Evolutionary conservation across 2,113 vertebrate species (phyloP), one percentile per base, ranked within the genome.

Genomic region (Lichenostomus cassidix): DNA sequence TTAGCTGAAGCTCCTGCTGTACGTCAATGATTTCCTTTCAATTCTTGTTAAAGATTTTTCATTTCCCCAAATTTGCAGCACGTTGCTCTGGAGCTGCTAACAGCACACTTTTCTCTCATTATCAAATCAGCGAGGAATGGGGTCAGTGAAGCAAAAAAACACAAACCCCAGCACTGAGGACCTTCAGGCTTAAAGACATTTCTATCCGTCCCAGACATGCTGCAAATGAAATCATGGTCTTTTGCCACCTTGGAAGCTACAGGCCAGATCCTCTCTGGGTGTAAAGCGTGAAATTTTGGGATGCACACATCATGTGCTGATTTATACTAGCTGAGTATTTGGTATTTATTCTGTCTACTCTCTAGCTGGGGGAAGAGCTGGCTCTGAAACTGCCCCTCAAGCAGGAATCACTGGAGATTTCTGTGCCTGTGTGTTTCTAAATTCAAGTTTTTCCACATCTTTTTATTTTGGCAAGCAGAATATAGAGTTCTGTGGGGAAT

Each of bases 11-110:
- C 85, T 80, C 86, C 59, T 47, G 95, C 76, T 23, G 5, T 23
- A 46, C 67, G 94, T 94, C 94, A 97, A 96, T 97, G 69, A 92
- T 95, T 96, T 79, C 76, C 97, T 97, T 97, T 97, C 97, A 96
- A 47, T 89, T 50, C 95, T 75, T 49, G 47, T 97, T 97, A 97
- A 97, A 96, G 96, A 93, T 97, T 96, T 97, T 96, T 94, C 93
- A 70, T 87, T 91, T 84, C 83, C 89, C 70, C 64, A 94, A 92
- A 92, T 86, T 68, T 75, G 63, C 78, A 63, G 90, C 5, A 3
- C 4, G 1, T 78, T 94, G 95, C 90, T 93, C 60, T 10, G 6
- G 65, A 94, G 95, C 81, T 5, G 6, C 85, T 77, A 81, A 92
- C 55, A 93, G 88, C 73, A 82, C 84, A 88, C 19, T 95, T 88